Percentiles rank a stretch among this genome's conserved stretches.
Conservation (phyloP, 2,888 invertebrate species). For the Scaptomyza polygonia region DNA sequence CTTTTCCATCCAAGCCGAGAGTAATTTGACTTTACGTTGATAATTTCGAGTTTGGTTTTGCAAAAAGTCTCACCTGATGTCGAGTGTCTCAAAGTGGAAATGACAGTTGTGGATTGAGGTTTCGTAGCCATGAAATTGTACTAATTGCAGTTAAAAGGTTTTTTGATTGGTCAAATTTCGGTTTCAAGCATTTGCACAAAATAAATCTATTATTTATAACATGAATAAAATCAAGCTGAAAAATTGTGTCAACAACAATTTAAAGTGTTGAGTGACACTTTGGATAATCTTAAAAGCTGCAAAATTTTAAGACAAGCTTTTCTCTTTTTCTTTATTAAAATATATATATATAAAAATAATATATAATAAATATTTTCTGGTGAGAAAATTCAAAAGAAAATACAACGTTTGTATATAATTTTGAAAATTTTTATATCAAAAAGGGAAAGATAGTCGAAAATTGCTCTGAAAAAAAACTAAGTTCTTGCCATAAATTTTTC, state of each 20-base stretch:
- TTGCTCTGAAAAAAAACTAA: no score
- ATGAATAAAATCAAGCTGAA: neutral
- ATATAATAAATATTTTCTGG: no score
- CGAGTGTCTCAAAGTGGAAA: neutral
- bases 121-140: conserved; percentile 28
- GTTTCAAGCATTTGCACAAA: conserved; percentile 1
- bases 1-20: conserved; percentile 44
- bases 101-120: conserved; percentile 5
- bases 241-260: neutral
- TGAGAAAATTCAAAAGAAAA: no score
- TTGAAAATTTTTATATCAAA: no score
- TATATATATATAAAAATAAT: no score
- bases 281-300: no score
- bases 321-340: no score
- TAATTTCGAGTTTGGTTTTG: neutral
- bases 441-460: no score
- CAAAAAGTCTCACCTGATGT: neutral
- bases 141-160: conserved; percentile 57
- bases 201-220: neutral
- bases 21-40: conserved; percentile 49
- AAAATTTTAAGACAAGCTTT: no score
- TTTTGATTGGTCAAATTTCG: conserved; percentile 22
- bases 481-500: no score
- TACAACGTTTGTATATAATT: no score
- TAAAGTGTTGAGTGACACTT: no score